These are phyloP conservation scores for Apaloderma vittatum DNA, from an alignment of 2,113 vertebrate species.

Conservation along the genomic window DNA sequence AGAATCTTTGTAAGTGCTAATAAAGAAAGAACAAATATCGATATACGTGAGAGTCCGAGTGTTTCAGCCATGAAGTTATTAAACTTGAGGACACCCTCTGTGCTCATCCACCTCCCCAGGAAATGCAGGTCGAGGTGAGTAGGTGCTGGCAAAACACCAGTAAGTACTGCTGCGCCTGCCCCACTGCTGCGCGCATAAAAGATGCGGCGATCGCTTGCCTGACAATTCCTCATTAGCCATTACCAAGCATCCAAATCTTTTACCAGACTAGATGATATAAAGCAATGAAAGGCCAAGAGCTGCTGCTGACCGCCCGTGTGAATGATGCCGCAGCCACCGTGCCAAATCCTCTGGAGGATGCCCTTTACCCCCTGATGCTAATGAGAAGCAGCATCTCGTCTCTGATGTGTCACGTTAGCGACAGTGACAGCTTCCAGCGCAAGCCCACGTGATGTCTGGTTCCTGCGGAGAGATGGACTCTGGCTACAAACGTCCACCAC, in stretches of 20 bases:
- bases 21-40: background rate
- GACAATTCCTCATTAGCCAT: background rate
- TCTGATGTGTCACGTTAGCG: background rate
- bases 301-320: background rate
- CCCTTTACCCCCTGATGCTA: slow-evolving; percentile 27
- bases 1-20: background rate
- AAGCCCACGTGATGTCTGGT: slow-evolving; percentile 62
- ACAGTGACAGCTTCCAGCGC: slow-evolving; percentile 26
- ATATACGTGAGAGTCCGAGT: background rate
- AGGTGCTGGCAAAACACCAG: background rate
- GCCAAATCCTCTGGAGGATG: background rate
- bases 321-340: background rate
- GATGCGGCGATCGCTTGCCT: background rate
- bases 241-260: background rate
- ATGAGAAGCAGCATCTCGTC: slow-evolving; percentile 42
- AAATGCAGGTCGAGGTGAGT: background rate
- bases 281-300: background rate
- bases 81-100: background rate
- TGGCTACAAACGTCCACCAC: background rate
- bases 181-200: rapidly evolving
- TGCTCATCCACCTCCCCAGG: background rate
- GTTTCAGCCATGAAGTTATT: background rate
- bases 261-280: background rate
- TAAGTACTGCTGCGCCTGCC: background rate
- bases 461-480: background rate